phyloP scores from a whole-genome alignment of 2,888 invertebrate species.

The Anthrax anthrax region DNA sequence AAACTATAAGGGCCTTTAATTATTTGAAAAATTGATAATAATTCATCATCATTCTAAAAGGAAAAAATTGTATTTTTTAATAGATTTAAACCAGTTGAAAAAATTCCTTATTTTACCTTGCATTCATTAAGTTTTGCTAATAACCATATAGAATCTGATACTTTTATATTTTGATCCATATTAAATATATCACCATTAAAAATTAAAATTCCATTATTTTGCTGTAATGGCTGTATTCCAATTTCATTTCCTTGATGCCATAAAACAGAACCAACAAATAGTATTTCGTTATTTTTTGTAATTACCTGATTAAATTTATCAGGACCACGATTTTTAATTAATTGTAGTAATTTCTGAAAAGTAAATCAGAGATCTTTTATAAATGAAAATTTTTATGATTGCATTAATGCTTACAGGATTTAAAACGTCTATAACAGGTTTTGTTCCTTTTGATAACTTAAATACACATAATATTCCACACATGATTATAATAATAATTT shows the following conservation, averaged over 20 bases:
- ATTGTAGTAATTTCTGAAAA: constrained; percentile 2
- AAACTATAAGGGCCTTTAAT: constrained; percentile 76
- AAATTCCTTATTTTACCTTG: constrained; percentile 2
- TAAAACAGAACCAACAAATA: constrained; percentile 46
- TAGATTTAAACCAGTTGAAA: neutral
- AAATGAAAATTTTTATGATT: no score
- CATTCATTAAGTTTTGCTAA: constrained; percentile 28
- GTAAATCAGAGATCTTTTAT: neutral
- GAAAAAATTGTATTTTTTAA: constrained; percentile 1
- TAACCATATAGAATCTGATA: constrained; percentile 42
- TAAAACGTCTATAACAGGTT: no score
- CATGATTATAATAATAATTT: no score
- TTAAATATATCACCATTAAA: constrained; percentile 86
- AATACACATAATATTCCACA: no score
- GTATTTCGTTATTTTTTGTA: constrained; percentile 8
- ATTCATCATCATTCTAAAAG: constrained; percentile 17
- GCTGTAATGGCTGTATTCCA: constrained; percentile 53
- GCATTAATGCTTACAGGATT: no score
- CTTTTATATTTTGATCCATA: constrained; percentile 26
- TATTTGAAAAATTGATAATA: constrained; percentile 35
- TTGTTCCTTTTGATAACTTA: no score
- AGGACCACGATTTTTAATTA: constrained; percentile 18
- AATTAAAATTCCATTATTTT: constrained; percentile 48
- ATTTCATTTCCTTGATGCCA: constrained; percentile 67
- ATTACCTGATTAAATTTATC: constrained; percentile 7